phyloP scores from a whole-genome alignment of 2,888 invertebrate species.

The Cetonia aurata region DNA sequence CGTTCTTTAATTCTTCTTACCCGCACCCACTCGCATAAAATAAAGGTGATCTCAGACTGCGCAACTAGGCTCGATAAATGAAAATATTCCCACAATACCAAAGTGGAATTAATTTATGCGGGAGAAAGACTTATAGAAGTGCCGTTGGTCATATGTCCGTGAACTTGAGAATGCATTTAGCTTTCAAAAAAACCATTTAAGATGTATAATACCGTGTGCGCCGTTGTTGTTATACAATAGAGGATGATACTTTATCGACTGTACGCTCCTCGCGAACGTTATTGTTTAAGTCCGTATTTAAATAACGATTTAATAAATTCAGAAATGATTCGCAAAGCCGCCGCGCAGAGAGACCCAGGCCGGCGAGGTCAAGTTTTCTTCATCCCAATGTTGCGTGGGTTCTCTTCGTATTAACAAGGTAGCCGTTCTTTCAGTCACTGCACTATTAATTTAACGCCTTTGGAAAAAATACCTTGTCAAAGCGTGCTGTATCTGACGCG shows the following conservation, averaged over 20 bases:
- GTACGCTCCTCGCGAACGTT: conserved; percentile 45
- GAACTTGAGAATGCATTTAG: conserved; percentile 44
- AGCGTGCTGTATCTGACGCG: conserved; percentile 28
- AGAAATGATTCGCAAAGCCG: conserved; percentile 41
- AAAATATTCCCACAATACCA: conserved; percentile 20
- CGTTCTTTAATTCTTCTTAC: neutral
- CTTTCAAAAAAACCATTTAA: conserved; percentile 35
- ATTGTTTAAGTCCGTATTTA: conserved; percentile 53
- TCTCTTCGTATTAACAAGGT: conserved; percentile 61
- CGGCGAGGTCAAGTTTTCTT: conserved; percentile 57
- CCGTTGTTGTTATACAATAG: conserved; percentile 45
- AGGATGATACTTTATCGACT: conserved; percentile 47
- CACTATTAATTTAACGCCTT: conserved; percentile 63
- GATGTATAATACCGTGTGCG: conserved; percentile 30
- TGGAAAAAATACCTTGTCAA: conserved; percentile 54
- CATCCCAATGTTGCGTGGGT: conserved; percentile 57
- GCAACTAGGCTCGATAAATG: conserved; percentile 18
- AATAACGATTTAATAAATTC: conserved; percentile 54
- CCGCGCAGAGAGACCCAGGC: conserved; percentile 47
- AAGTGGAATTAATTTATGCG: conserved; percentile 40
- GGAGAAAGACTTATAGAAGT: conserved; percentile 27
- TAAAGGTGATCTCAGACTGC: neutral
- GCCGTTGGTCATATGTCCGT: conserved; percentile 38
- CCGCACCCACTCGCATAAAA: neutral
- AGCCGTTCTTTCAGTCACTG: conserved; percentile 62